These are phyloP conservation scores for Papilio elwesi DNA, from an alignment of 2,888 invertebrate species.

Conservation along the genomic window DNA sequence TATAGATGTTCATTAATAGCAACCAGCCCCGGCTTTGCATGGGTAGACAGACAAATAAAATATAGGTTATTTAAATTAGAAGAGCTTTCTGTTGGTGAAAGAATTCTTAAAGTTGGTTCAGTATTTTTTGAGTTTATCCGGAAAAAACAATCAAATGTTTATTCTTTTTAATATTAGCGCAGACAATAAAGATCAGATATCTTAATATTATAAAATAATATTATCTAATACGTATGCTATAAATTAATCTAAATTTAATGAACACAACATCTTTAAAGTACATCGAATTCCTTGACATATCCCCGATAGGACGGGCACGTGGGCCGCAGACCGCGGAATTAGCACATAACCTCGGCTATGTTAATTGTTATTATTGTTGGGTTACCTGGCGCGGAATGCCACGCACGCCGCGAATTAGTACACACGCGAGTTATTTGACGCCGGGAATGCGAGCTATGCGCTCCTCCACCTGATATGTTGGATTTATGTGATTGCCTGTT, in stretches of 20 bases:
- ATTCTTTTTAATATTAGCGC: no score
- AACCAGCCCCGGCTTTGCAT: no score
- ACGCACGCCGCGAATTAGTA: slow-evolving; percentile 35
- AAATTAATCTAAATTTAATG: slow-evolving; percentile 16
- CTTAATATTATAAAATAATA: neutral
- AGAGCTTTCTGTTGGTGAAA: no score
- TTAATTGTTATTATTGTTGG: slow-evolving; percentile 39
- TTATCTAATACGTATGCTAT: neutral
- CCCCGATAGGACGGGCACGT: neutral
- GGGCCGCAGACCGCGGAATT: slow-evolving; percentile 33
- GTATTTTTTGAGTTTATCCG: no score
- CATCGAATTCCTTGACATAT: neutral
- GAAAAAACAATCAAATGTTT: no score
- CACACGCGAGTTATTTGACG: slow-evolving; percentile 37
- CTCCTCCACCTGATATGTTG: neutral
- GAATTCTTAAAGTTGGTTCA: no score
- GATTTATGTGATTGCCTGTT: slow-evolving; percentile 17
- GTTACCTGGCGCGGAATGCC: slow-evolving; percentile 36
- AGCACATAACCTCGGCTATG: slow-evolving; percentile 30
- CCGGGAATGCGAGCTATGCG: slow-evolving; percentile 28
- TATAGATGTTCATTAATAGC: no score
- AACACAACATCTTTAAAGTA: neutral
- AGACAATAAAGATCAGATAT: no score
- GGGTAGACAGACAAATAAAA: no score
- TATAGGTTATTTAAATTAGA: no score